These are phyloP conservation scores for Kradibia gibbosae DNA, from an alignment of 1,140 invertebrate genomes.

Conservation along the genomic window DNA sequence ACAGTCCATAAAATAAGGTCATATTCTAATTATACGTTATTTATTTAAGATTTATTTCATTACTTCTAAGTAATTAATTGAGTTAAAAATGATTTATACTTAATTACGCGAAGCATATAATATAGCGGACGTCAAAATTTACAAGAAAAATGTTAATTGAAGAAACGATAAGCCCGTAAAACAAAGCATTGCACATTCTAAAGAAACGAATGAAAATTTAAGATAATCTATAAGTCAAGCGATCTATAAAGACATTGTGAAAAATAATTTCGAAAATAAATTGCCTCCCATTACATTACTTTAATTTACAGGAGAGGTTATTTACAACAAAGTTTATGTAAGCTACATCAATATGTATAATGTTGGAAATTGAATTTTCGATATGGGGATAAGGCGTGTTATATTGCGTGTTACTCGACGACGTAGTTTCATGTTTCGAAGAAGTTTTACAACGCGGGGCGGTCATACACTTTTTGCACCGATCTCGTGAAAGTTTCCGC, in stretches of 20 bases:
- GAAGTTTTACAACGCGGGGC: constrained; percentile 12
- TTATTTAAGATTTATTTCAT: not conserved
- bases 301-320: not conserved
- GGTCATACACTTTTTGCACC: constrained; percentile 6
- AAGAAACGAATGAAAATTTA: no score
- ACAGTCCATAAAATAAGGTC: constrained; percentile 8
- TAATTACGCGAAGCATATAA: not conserved
- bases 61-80: not conserved
- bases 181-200: no score
- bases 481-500: not conserved
- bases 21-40: not conserved
- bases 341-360: not conserved
- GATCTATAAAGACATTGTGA: no score
- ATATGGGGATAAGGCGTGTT: not conserved
- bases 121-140: not conserved
- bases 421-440: not conserved
- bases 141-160: not conserved
- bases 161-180: no score
- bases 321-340: not conserved
- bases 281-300: no score
- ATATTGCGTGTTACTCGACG: not conserved
- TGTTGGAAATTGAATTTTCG: not conserved
- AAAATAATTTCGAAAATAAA: no score
- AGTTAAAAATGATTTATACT: not conserved
- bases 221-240: no score